phyloP scores from a whole-genome alignment of 2,888 invertebrate genomes.

The Chaetogeoica ovagalla region DNA sequence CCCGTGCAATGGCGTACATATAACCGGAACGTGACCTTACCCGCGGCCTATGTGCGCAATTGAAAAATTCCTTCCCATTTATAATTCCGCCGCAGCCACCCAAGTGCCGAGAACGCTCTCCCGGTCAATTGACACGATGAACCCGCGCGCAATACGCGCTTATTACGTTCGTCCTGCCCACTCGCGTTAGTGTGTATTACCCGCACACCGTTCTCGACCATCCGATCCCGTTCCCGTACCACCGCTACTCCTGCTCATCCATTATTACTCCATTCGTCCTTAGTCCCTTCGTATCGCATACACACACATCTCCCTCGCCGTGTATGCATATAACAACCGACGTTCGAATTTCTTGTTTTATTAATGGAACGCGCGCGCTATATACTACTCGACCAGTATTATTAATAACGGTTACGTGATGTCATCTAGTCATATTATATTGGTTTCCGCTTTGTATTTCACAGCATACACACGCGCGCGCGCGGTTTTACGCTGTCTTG shows the following conservation, averaged over 20 bases:
- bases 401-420: conserved; percentile 50
- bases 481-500: neutral
- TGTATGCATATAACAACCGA: neutral
- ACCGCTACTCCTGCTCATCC: neutral
- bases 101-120: neutral
- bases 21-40: conserved; percentile 45
- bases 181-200: neutral
- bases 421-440: conserved; percentile 45
- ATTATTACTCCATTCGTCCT: no score
- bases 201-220: neutral
- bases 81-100: neutral
- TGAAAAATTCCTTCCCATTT: conserved; percentile 51
- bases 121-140: conserved; percentile 44
- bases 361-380: conserved; percentile 46
- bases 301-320: neutral
- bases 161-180: conserved; percentile 33
- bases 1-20: no score
- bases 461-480: neutral
- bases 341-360: conserved; percentile 29
- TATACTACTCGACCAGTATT: neutral
- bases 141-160: conserved; percentile 26
- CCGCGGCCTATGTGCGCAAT: conserved; percentile 39
- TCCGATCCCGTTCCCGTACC: neutral
- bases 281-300: neutral
- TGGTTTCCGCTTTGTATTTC: conserved; percentile 39